Evolutionary conservation across 2,888 invertebrate species (phyloP), one percentile per base, ranked within the genome.

Genomic region (Agrochola lychnidis): DNA sequence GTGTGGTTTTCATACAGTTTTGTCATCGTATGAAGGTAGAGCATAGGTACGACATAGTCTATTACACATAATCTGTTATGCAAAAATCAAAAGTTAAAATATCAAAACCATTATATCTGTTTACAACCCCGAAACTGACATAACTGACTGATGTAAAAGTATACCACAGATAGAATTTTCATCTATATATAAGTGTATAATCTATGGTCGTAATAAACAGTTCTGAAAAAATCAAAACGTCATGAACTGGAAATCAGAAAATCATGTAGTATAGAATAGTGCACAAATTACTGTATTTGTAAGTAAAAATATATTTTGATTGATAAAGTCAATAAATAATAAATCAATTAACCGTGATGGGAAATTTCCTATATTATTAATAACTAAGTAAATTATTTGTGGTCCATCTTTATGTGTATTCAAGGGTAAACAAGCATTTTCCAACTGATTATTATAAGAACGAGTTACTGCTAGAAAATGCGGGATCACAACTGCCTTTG

Each of bases 241-340:
- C 76, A 19, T n/a, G 5, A 10, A 25, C 69, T n/a, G 9, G 45
- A 78, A 36, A n/a, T 40, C n/a, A 56, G 14, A 61, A 5, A 16
- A 56, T 22, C 45, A 48, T 67, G 25, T 74, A 36, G 14, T 30
- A 14, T 5, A 36, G 16, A 16, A 9, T 6, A 10, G 22, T 53
- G 9, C 10, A 12, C 51, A 6, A 66, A 53, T 79, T 45, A 45
- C 36, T 45, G 51, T 22, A 42, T 36, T 42, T 78, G 0, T 62
- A 51, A 53, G 10, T 45, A 68, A 68, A 75, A 19, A 30, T 36
- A 75, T 36, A n/a, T 19, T 64, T n/a, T 51, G 0, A 64, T 42
- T 30, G 19, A 14, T 19, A n/a, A 14, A 66, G 19, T n/a, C 19
- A 66, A 22, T n/a, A n/a, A 19, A 78, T 4, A 42, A 16, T 78